Base-by-base conservation (phyloP, 1,140 invertebrate species). In the Drosophila orena region DNA sequence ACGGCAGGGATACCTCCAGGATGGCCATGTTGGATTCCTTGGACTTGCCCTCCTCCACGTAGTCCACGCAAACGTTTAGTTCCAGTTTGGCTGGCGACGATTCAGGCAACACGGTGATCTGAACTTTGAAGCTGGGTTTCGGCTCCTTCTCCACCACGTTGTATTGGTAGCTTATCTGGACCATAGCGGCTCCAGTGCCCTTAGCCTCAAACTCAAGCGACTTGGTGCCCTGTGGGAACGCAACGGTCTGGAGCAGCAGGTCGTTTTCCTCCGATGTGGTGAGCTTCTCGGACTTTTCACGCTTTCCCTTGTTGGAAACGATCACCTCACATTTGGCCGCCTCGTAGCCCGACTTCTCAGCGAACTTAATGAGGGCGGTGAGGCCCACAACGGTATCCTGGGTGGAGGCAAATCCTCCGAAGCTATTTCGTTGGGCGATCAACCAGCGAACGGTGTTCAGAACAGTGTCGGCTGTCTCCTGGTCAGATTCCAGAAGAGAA, bases 1-100 rank as follows among this genome's bases (percentile, higher is more conserved):
- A 97, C 0, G 97, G 97, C 60, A 98, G 93, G 57, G 94, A 95
- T 0, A 98, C 95, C 93, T 98, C 97, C 94, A 98, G 95, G 10
- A 98, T 96, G 49, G 96, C 97, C 97, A 98, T 98, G 83, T 98
- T 98, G 77, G 96, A 96, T 1, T 80, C 73, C 47, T 84, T 77
- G 0, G 66, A 47, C 12, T 77, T 77, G 43, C 84, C 84, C 35
- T 84, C 73, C 50, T 91, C 91, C 4, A 77, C 78, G 17, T 78
- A 92, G 30, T 90, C 81, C 56, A 94, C 95, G 80, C 97, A 97
- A 55, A 97, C 94, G 24, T 94, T 95, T 5, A 98, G 88, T 77
- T 96, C 94, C 22, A 97, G 92, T 79, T 96, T 95, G 84, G 96
- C 94, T 5, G 93, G 92, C 66, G 96, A 94, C 0, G 95, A 95